Percentiles rank a stretch among this genome's conserved stretches.
These are phyloP conservation scores for Panurus biarmicus DNA, from an alignment of 2,113 vertebrate species.

Conservation along the genomic window DNA sequence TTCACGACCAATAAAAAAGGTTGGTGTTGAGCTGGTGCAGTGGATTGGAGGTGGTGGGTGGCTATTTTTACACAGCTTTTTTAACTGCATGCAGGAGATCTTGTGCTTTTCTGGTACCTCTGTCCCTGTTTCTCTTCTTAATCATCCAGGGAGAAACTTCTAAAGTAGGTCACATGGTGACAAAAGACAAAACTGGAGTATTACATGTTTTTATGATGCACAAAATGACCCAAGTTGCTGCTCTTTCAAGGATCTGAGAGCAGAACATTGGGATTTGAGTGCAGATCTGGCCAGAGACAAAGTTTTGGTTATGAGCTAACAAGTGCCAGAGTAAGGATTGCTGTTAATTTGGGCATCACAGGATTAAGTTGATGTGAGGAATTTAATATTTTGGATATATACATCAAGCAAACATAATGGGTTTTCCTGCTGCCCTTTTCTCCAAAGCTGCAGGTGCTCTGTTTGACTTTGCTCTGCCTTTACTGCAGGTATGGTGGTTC, in stretches of 20 bases:
- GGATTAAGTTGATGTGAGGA: neutral
- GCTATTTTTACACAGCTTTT: constrained; percentile 40
- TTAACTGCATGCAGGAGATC: neutral
- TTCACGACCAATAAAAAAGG: constrained; percentile 99
- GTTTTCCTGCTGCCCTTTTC: neutral
- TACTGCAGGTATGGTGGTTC: neutral
- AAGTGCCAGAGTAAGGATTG: neutral
- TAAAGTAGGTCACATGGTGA: constrained; percentile 31
- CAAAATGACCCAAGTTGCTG: neutral
- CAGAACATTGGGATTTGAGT: neutral
- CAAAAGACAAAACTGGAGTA: neutral
- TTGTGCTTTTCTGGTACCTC: constrained; percentile 14
- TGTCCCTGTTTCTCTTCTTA: constrained; percentile 45
- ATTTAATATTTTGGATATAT: neutral
- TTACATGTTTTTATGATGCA: rapidly evolving
- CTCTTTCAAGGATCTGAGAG: neutral
- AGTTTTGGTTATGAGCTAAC: neutral
- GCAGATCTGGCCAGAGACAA: neutral
- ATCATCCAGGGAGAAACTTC: constrained; percentile 28
- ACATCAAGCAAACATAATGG: neutral
- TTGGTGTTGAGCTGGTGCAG: constrained; percentile 45
- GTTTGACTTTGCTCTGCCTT: neutral
- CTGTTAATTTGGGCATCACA: neutral
- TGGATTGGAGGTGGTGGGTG: neutral
- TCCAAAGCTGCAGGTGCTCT: neutral